phyloP scores from a whole-genome alignment of 2,113 vertebrate genomes.

The Tragulus kanchil region DNA sequence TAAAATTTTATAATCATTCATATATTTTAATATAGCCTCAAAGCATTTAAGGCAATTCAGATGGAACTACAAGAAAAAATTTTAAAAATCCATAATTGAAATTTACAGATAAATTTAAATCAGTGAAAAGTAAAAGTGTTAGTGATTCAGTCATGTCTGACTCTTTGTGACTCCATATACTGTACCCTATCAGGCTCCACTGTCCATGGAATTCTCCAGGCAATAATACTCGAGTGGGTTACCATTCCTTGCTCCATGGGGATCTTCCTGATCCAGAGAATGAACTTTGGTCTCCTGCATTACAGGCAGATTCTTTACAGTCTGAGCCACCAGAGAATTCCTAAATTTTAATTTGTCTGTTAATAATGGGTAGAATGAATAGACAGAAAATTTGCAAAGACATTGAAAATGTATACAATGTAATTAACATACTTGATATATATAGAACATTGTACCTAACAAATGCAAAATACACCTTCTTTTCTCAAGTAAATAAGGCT shows the following conservation, averaged over 20 bases:
- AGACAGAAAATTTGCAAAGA: conserved; percentile 3
- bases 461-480: background rate
- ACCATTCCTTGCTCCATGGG: background rate
- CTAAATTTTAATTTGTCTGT: background rate
- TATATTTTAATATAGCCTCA: background rate
- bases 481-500: background rate
- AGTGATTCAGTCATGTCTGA: background rate
- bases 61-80: background rate
- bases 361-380: background rate
- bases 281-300: background rate
- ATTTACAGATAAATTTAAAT: background rate
- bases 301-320: background rate
- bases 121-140: background rate
- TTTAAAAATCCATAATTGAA: background rate
- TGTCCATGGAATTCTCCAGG: background rate
- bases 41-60: background rate
- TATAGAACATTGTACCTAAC: background rate
- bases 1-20: background rate
- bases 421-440: background rate
- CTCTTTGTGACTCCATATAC: background rate
- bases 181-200: background rate
- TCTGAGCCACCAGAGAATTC: background rate
- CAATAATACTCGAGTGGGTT: background rate
- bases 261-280: background rate
- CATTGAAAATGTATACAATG: background rate